Conservation (phyloP, 2,797 vertebrate species). For the Gadopsis marmoratus region DNA sequence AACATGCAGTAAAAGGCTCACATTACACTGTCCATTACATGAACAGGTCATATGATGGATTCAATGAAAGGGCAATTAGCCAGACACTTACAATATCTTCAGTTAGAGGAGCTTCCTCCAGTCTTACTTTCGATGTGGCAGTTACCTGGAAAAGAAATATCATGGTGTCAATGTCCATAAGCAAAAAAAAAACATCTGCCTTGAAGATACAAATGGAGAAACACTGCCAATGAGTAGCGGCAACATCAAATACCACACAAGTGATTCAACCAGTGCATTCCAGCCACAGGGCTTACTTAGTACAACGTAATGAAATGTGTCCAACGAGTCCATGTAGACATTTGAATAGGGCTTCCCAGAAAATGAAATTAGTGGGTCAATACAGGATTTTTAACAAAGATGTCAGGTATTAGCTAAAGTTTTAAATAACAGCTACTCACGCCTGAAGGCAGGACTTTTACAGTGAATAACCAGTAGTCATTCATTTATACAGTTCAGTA, state of each 20-base stretch:
- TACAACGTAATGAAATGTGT: slow-evolving; percentile 25
- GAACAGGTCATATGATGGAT: slow-evolving; percentile 13
- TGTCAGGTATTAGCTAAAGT: slow-evolving; percentile 49
- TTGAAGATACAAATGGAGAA: neutral
- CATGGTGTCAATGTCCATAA: slow-evolving; percentile 25
- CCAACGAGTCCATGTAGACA: slow-evolving; percentile 41
- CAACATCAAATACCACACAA: slow-evolving; percentile 17
- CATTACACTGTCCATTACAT: slow-evolving; percentile 12
- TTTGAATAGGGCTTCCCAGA: neutral
- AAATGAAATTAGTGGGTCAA: slow-evolving; percentile 45
- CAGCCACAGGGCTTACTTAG: neutral
- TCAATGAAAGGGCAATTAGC: neutral
- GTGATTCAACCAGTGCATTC: neutral
- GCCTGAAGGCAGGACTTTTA: slow-evolving; percentile 64
- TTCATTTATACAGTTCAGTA: slow-evolving; percentile 68
- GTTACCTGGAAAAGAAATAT: slow-evolving; percentile 68
- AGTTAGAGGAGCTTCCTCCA: slow-evolving; percentile 26
- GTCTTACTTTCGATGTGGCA: slow-evolving; percentile 48
- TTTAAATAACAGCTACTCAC: slow-evolving; percentile 67
- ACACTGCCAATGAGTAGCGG: neutral
- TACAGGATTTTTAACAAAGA: slow-evolving; percentile 42
- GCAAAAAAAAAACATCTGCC: neutral
- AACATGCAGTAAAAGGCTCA: slow-evolving; percentile 16
- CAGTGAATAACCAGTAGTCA: slow-evolving; percentile 51
- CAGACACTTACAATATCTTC: slow-evolving; percentile 69